A percentile compares a stretch with the other conserved stretches of the same genome.
phyloP scores from a whole-genome alignment of 2,797 vertebrate species.

The Enteromius unitaeniatus region DNA sequence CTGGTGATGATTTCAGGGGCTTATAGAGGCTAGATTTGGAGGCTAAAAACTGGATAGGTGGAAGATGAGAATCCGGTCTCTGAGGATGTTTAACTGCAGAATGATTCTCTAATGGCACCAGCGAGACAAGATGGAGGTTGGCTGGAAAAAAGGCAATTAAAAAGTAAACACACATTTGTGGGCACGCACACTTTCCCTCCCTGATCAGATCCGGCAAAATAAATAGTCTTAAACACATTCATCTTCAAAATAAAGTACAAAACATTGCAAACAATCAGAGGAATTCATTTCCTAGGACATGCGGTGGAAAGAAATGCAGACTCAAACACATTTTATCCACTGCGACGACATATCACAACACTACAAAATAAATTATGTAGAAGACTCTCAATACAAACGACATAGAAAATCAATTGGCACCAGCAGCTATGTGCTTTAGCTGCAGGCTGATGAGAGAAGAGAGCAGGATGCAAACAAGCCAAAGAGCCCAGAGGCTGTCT shows the following conservation, averaged over 20 bases:
- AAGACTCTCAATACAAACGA: conserved; percentile 52
- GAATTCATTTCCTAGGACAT: conserved; percentile 36
- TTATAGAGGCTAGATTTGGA: conserved; percentile 7
- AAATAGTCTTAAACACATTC: conserved; percentile 31
- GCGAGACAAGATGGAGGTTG: conserved; percentile 26
- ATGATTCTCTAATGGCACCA: conserved; percentile 27
- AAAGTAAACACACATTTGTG: conserved; percentile 42
- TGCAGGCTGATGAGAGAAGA: conserved; percentile 46
- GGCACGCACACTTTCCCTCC: not conserved
- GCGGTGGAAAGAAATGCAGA: conserved; percentile 32
- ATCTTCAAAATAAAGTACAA: conserved; percentile 42
- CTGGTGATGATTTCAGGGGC: conserved; percentile 24
- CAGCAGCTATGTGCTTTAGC: conserved; percentile 43
- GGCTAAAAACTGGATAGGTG: conserved; percentile 7
- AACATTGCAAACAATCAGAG: conserved; percentile 42
- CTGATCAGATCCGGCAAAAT: conserved; percentile 17
- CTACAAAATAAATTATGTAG: conserved; percentile 52
- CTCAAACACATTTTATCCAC: conserved; percentile 41
- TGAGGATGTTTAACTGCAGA: conserved; percentile 33
- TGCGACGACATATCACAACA: conserved; percentile 36
- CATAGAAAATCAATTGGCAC: conserved; percentile 51
- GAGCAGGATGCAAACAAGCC: conserved; percentile 47
- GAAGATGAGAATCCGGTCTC: conserved; percentile 32
- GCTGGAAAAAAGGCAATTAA: conserved; percentile 34
- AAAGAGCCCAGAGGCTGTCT: conserved; percentile 35